Evolutionary conservation across 2,113 vertebrate genomes (phyloP).

Genomic region (Potamarius usumacintae): DNA sequence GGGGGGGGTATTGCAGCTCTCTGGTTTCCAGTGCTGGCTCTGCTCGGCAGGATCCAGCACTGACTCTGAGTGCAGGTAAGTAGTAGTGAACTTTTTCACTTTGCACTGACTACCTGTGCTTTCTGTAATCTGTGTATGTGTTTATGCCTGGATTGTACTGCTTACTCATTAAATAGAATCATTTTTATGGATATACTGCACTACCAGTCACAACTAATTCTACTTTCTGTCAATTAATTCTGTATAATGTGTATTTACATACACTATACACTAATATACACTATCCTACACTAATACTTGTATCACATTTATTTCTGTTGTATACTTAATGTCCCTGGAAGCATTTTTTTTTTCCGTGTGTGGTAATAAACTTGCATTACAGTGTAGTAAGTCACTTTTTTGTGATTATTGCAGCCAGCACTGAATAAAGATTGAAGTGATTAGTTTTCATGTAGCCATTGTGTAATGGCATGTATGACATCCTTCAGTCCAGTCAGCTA

Average conservation of each 20-base stretch:
- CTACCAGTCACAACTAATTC: not conserved
- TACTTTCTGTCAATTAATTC: not conserved
- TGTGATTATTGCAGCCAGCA: not conserved
- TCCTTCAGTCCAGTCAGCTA: not conserved
- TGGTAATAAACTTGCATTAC: not conserved
- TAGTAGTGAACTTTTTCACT: conserved; percentile 54
- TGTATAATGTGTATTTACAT: not conserved
- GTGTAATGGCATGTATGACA: not conserved
- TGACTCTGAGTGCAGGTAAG: conserved; percentile 72
- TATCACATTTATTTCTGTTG: not conserved
- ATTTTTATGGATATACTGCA: not conserved
- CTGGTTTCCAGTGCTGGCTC: conserved; percentile 59
- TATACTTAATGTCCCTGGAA: not conserved
- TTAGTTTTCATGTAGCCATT: not conserved
- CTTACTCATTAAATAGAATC: not conserved
- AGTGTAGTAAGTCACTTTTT: not conserved
- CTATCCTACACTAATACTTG: not conserved
- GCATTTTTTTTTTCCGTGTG: not conserved
- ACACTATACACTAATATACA: not conserved
- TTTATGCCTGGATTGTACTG: conserved; percentile 1
- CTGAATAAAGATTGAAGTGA: not conserved
- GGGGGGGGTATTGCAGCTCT: conserved; percentile 55
- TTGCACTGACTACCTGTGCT: conserved; percentile 18
- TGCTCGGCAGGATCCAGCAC: conserved; percentile 63
- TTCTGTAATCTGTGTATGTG: conserved; percentile 37